Base-by-base conservation (phyloP, 2,113 vertebrate species). In the human region DNA sequence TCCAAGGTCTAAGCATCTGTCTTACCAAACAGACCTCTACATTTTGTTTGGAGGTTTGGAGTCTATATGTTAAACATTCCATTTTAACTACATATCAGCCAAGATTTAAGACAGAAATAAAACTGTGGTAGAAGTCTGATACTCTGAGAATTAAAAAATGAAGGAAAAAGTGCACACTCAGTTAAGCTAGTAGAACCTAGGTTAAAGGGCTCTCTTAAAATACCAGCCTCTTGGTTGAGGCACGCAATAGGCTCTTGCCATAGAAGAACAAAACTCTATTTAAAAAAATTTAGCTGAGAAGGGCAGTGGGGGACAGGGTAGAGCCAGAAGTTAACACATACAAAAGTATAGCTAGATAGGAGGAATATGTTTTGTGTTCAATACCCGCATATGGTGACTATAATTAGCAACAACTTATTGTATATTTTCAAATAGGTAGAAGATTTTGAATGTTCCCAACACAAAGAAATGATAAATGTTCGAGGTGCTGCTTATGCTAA, bases 31-130 rank as follows among this genome's bases (percentile, higher is more conserved):
- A 89, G n/a, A 73, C 38, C 38, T 92, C 22, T 32, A 59, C 32
- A 40, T 85, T 72, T 64, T 94, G 23, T 93, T 93, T 94, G 64
- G 8, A 93, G 40, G 17, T 40, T 72, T 35, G 59, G 22, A 91
- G 25, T 13, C 27, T 70, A 55, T 38, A 64, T 45, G 20, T 78
- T 48, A 81, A 93, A 78, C 3, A 32, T 48, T 93, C 40, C 57
- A 40, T 66, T 61, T 89, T 2, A 20, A 90, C 6, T 73, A 16
- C 45, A 38, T 18, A 66, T 30, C 0, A 13, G 70, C 6, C 45
- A 27, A 89, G 16, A 23, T n/a, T 95, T 61, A n/a, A 70, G 80
- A 89, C 22, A 0, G 30, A 88, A 96, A 91, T 79, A 79, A 82
- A 96, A 70, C 50, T 38, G 8, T 70, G 35, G 22, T 43, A 75